Evolutionary conservation across 2,113 vertebrate genomes (phyloP).

Genomic region (Anseranas semipalmata): DNA sequence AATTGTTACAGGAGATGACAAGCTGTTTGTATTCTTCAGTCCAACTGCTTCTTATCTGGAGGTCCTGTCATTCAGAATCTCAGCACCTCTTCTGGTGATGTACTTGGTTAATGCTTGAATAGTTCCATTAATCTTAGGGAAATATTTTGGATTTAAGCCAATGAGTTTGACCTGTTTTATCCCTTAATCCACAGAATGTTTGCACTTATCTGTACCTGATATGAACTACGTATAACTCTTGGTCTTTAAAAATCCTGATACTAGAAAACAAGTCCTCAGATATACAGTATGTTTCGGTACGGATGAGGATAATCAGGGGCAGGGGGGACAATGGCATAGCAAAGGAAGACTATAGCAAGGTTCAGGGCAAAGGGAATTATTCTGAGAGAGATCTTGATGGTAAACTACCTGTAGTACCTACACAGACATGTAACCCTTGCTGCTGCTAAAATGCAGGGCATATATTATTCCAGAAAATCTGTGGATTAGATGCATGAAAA

Average conservation of each 20-base stretch:
- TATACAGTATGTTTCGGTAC: background rate
- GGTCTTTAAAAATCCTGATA: background rate
- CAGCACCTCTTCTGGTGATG: background rate
- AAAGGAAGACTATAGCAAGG: background rate
- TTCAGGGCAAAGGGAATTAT: background rate
- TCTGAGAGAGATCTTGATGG: background rate
- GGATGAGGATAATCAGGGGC: background rate
- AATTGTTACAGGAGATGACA: constrained; percentile 10
- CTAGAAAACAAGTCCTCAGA: background rate
- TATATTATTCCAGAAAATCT: background rate
- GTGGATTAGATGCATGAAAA: background rate
- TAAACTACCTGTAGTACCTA: background rate
- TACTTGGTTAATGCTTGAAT: background rate
- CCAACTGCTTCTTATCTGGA: background rate
- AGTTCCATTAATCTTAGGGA: background rate
- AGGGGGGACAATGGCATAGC: background rate
- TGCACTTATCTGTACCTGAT: background rate
- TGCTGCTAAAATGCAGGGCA: background rate
- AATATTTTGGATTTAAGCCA: background rate
- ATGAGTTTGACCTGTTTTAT: background rate
- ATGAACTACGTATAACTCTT: background rate
- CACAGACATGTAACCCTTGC: background rate
- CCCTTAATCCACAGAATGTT: background rate
- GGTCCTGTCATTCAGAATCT: background rate
- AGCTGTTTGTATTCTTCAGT: background rate